Evolutionary conservation across 2,113 vertebrate genomes (phyloP).

Genomic region (Plecotus auritus): DNA sequence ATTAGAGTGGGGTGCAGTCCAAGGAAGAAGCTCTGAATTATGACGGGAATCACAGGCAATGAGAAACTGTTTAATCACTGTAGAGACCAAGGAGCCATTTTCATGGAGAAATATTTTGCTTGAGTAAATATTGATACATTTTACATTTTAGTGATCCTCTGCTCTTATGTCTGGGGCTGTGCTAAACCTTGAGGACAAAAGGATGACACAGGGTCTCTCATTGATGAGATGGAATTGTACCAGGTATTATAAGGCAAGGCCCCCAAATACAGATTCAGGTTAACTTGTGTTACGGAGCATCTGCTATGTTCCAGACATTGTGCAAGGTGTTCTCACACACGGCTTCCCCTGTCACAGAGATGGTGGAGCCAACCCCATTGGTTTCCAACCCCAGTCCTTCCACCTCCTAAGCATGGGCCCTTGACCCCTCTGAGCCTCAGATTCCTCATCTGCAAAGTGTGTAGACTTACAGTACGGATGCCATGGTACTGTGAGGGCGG

Average conservation of each 20-base stretch:
- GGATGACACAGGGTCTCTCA: neutral
- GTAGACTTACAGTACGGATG: fast-evolving
- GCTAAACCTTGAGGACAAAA: neutral
- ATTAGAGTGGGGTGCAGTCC: neutral
- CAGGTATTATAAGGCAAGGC: neutral
- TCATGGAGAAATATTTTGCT: neutral
- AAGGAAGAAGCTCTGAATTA: too few relatives aligned
- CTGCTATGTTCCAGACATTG: neutral
- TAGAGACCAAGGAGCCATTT: neutral
- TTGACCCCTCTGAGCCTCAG: neutral
- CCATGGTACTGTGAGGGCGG: neutral
- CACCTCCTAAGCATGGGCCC: neutral
- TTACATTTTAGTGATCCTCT: neutral
- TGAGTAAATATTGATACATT: neutral
- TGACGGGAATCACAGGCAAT: neutral
- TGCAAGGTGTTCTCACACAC: neutral
- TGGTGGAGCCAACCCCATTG: fast-evolving
- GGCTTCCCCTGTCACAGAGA: neutral
- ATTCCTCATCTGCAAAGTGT: neutral
- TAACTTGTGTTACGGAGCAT: neutral
- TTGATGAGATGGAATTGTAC: neutral
- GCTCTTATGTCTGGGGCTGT: neutral
- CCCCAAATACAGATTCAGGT: neutral
- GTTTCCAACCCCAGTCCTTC: neutral
- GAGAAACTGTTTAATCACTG: neutral